These are phyloP conservation scores for Chrysopilus asiliformis DNA, from an alignment of 2,888 invertebrate species.

Conservation along the genomic window DNA sequence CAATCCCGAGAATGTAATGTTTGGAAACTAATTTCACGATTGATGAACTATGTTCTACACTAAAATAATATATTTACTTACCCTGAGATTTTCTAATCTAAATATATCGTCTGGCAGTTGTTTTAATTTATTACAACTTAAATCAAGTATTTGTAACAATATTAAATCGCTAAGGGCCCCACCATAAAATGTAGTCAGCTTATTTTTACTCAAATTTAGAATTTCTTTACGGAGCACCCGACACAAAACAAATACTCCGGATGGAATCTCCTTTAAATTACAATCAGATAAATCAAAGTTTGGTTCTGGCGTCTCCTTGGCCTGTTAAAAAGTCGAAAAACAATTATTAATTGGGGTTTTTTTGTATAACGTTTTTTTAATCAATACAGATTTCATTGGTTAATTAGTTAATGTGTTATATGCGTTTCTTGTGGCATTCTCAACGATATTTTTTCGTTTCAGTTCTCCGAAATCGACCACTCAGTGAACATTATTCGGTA, in stretches of 20 bases:
- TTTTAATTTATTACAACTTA: slow-evolving; percentile 51
- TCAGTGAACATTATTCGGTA: too few species aligned
- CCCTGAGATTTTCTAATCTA: slow-evolving; percentile 52
- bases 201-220: slow-evolving; percentile 53
- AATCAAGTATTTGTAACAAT: slow-evolving; percentile 49
- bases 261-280: slow-evolving; percentile 56
- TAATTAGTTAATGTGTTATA: too few species aligned
- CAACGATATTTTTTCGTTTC: too few species aligned
- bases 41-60: too few species aligned
- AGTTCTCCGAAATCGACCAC: too few species aligned
- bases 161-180: slow-evolving; percentile 58
- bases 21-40: too few species aligned
- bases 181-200: slow-evolving; percentile 54
- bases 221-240: slow-evolving; percentile 67
- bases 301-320: slow-evolving; percentile 64
- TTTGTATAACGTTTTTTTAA: too few species aligned
- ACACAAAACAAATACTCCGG: slow-evolving; percentile 66
- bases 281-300: slow-evolving; percentile 71
- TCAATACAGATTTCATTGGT: too few species aligned
- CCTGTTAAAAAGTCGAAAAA: slow-evolving; percentile 18
- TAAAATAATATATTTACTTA: slow-evolving; percentile 33
- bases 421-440: too few species aligned
- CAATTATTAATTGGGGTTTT: neutral
- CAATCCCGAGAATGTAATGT: too few species aligned
- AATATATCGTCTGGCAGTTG: slow-evolving; percentile 50